These are phyloP conservation scores for Monochamus saltuarius DNA, from an alignment of 1,140 invertebrate species.

Conservation along the genomic window DNA sequence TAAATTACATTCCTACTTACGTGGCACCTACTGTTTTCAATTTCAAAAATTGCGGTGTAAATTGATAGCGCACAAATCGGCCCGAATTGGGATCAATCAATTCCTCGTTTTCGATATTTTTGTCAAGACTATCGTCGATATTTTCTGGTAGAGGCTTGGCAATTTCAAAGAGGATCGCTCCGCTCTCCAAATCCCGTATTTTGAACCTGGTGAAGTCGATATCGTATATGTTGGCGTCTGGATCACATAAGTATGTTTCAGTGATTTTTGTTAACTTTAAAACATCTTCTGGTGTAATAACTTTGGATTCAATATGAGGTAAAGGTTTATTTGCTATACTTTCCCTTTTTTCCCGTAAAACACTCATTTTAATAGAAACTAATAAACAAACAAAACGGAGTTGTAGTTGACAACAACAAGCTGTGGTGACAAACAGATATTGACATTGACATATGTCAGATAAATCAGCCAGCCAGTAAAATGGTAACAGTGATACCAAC, in stretches of 20 bases:
- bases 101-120: conserved; percentile 62
- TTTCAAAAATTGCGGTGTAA: conserved; percentile 94
- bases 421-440: background rate
- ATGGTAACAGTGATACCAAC: too few species aligned
- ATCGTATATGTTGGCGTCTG: conserved; percentile 94
- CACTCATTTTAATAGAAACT: conserved; percentile 41
- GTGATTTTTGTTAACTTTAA: conserved; percentile 62
- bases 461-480: too few species aligned
- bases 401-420: background rate
- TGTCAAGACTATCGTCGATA: conserved; percentile 67
- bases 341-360: conserved; percentile 45
- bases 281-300: conserved; percentile 64
- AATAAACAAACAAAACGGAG: background rate
- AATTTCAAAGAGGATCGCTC: conserved; percentile 94
- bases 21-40: conserved; percentile 94
- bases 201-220: conserved; percentile 98
- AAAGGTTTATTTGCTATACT: conserved; percentile 35
- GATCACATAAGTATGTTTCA: conserved; percentile 84
- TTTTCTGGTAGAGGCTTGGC: conserved; percentile 76
- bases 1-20: conserved; percentile 59
- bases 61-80: conserved; percentile 95
- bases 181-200: conserved; percentile 93
- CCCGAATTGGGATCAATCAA: conserved; percentile 84
- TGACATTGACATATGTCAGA: background rate
- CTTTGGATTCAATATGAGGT: conserved; percentile 27